Base-by-base conservation (phyloP, 2,888 invertebrate genomes). In the Encarsia formosa region DNA sequence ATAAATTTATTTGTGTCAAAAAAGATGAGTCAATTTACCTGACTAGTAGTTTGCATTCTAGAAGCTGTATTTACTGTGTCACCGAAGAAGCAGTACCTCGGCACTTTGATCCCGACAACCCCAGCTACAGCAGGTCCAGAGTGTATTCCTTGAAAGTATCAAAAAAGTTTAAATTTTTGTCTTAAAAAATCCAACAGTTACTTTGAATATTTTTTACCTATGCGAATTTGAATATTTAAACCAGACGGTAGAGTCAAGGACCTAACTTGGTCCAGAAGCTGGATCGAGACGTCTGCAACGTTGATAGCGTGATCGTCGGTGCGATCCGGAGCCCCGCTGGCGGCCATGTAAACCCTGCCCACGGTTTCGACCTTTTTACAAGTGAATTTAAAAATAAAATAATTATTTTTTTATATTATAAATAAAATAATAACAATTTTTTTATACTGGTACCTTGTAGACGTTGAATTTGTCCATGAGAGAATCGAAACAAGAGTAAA, bases 311-410 rank as follows among this genome's bases (percentile, higher is more conserved):
- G 92, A 15, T 81, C 74, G 2, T 82, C 79, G 35, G 83, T 81
- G 37, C 82, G 76, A 67, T 92, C 90, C 0, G 93, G 93, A 2
- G 88, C 88, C 0, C 94, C 94, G 39, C 91, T 89, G 5, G 91
- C 93, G 29, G 90, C 84, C 93, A 94, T 93, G 72, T 94, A 94
- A 42, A 86, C 84, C 70, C 86, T 87, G n/a, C 93, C 94, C 1
- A 94, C 90, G 0, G 94, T 94, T 77, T 94, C 94, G 52, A 94
- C 93, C 91, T 90, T n/a, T n/a, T n/a, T n/a, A n/a, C n/a, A n/a
- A n/a, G n/a, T n/a, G n/a, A n/a, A n/a, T n/a, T n/a, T n/a, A n/a
- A n/a, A n/a, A 22, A 4, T 23, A 41, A 29, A 29, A 29, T 29
- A 29, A 29, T 29, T 29, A 8, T 29, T 29, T 29, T 8, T 13